Percentiles rank a stretch among this genome's conserved stretches.
Conservation (phyloP, 1,140 invertebrate genomes). For the Drosophila setifemur region DNA sequence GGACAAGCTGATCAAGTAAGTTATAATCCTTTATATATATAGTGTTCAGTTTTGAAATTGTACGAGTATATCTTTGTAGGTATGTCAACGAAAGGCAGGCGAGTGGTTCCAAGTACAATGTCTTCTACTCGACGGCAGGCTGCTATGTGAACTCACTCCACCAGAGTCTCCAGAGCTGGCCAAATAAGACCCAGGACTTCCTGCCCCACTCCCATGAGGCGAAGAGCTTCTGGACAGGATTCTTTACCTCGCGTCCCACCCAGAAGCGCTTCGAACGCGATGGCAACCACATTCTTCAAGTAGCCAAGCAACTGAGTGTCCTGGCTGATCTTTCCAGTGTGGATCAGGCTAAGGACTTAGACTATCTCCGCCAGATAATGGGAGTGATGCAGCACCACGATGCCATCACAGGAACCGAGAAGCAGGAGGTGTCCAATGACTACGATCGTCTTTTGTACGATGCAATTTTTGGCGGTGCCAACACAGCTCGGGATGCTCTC, state of each 20-base stretch:
- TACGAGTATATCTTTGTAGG: not conserved
- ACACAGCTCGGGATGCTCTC: constrained; percentile 62
- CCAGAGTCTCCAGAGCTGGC: constrained; percentile 86
- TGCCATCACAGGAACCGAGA: constrained; percentile 94
- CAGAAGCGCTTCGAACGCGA: constrained; percentile 91
- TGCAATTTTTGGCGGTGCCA: constrained; percentile 47
- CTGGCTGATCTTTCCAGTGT: constrained; percentile 56
- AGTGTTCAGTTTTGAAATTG: not conserved
- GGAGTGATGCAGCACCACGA: constrained; percentile 97
- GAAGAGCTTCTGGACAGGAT: constrained; percentile 96
- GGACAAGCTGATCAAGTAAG: constrained; percentile 94
- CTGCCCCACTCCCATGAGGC: constrained; percentile 94
- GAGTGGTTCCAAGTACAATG: constrained; percentile 84
- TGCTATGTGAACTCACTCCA: constrained; percentile 95
- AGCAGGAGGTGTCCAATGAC: constrained; percentile 93
- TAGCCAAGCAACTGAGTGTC: constrained; percentile 85
- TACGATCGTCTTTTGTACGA: constrained; percentile 85
- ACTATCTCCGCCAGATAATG: constrained; percentile 83
- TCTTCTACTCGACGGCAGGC: constrained; percentile 88
- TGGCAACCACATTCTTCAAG: constrained; percentile 91
- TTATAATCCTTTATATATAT: not conserved
- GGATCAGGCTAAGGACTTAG: constrained; percentile 62
- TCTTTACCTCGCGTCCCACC: constrained; percentile 94
- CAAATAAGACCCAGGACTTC: constrained; percentile 92
- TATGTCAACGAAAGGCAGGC: constrained; percentile 84